phyloP scores from a whole-genome alignment of 2,113 vertebrate species.

The Gobius niger region DNA sequence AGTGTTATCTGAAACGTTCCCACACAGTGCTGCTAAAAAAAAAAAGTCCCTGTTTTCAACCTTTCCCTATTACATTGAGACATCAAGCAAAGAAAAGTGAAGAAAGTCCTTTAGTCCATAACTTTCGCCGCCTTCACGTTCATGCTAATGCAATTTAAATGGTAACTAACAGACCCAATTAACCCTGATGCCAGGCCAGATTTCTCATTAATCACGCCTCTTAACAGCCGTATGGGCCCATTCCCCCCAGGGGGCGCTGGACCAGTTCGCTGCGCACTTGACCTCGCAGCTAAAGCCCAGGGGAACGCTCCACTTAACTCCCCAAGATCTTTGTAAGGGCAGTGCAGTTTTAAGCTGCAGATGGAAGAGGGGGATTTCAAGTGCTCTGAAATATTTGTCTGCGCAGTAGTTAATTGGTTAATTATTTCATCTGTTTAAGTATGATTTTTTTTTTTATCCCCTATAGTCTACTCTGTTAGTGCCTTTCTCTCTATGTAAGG shows the following conservation, averaged over 20 bases:
- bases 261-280: slow-evolving; percentile 52
- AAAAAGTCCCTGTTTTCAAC: too few species aligned
- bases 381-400: background rate
- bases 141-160: slow-evolving; percentile 35
- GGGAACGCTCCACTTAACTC: slow-evolving; percentile 20
- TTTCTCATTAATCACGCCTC: slow-evolving; percentile 60
- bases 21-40: background rate
- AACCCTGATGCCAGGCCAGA: slow-evolving; percentile 46
- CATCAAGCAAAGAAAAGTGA: background rate
- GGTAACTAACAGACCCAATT: slow-evolving; percentile 53
- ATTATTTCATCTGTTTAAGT: background rate
- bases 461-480: too few species aligned
- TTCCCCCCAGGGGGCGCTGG: slow-evolving; percentile 49
- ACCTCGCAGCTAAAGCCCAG: slow-evolving; percentile 39
- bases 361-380: background rate
- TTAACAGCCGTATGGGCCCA: slow-evolving; percentile 48
- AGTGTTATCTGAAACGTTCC: background rate
- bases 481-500: too few species aligned
- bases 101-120: background rate
- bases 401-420: background rate
- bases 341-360: background rate
- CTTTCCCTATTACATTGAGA: background rate
- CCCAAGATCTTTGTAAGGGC: slow-evolving; percentile 15
- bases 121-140: slow-evolving; percentile 30
- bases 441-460: background rate